Conservation (phyloP, 2,797 vertebrate genomes). For the Gymnothorax javanicus region DNA sequence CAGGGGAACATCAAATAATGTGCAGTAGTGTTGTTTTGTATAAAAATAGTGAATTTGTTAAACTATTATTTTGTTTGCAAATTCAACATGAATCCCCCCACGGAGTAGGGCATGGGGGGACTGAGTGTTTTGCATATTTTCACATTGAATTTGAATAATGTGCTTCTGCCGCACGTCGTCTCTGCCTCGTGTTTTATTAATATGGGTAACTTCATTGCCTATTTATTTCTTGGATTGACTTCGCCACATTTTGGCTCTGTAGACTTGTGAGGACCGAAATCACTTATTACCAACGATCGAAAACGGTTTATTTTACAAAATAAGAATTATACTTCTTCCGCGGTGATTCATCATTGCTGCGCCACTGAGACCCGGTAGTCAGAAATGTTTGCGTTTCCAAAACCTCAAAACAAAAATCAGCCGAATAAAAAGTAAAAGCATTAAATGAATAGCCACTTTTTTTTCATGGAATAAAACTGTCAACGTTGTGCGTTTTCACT, state of each 20-base stretch:
- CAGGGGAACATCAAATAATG: too few species aligned
- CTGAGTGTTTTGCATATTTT: too few species aligned
- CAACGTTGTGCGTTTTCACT: background rate
- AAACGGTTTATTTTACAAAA: constrained; percentile 23
- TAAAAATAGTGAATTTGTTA: too few species aligned
- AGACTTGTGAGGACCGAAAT: constrained; percentile 20
- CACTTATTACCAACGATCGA: constrained; percentile 9
- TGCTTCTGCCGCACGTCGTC: background rate
- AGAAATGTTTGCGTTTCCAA: background rate
- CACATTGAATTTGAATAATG: too few species aligned
- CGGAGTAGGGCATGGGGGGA: too few species aligned
- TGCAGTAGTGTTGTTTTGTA: too few species aligned
- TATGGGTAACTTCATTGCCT: background rate
- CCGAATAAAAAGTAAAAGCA: background rate
- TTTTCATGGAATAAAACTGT: background rate
- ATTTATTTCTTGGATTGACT: background rate
- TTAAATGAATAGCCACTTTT: too few species aligned
- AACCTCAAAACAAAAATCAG: constrained; percentile 34
- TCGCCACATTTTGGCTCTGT: background rate
- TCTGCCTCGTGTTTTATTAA: background rate
- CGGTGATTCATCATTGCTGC: constrained; percentile 22
- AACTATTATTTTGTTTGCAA: too few species aligned
- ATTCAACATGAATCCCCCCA: too few species aligned
- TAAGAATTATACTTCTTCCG: constrained; percentile 44
- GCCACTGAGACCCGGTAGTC: constrained; percentile 31